Percentiles rank a stretch among this genome's conserved stretches.
phyloP scores from a whole-genome alignment of 2,113 vertebrate genomes.

The Scophthalmus maximus region DNA sequence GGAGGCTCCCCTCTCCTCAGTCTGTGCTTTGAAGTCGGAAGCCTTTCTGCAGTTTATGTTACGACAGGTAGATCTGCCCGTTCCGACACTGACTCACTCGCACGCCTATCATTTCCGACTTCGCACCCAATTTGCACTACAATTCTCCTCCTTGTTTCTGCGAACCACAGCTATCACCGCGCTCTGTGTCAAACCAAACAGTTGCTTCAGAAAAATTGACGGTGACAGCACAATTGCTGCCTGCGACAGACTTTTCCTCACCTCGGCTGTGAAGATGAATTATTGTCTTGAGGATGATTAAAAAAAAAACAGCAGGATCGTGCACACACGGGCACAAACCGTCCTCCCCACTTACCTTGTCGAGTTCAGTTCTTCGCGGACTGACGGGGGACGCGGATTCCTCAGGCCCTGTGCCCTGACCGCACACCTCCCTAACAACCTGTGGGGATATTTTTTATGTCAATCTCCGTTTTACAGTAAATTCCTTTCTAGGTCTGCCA shows the following conservation, averaged over 20 bases:
- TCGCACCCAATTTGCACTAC: constrained; percentile 41
- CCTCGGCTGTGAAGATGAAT: constrained; percentile 33
- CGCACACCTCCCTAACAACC: constrained; percentile 92
- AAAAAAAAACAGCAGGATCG: neutral
- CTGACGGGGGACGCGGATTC: constrained; percentile 85
- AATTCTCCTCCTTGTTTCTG: constrained; percentile 27
- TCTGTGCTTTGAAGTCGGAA: no score
- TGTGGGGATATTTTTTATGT: constrained; percentile 61
- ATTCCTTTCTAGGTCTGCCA: neutral
- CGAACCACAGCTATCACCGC: constrained; percentile 9
- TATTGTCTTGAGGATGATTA: neutral
- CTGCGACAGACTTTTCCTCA: constrained; percentile 40
- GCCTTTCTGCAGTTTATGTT: constrained; percentile 20
- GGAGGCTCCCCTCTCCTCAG: neutral
- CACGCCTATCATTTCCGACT: constrained; percentile 39
- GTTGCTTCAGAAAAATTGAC: constrained; percentile 53
- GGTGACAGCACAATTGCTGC: constrained; percentile 63
- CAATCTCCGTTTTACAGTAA: neutral
- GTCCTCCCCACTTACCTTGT: constrained; percentile 86
- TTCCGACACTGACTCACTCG: constrained; percentile 34
- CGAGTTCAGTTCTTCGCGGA: constrained; percentile 88
- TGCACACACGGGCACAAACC: constrained; percentile 13
- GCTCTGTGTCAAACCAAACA: neutral
- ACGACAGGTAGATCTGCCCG: constrained; percentile 18
- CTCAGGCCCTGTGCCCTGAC: constrained; percentile 75